phyloP scores from a whole-genome alignment of 2,888 invertebrate species.

The Anorthoa munda region DNA sequence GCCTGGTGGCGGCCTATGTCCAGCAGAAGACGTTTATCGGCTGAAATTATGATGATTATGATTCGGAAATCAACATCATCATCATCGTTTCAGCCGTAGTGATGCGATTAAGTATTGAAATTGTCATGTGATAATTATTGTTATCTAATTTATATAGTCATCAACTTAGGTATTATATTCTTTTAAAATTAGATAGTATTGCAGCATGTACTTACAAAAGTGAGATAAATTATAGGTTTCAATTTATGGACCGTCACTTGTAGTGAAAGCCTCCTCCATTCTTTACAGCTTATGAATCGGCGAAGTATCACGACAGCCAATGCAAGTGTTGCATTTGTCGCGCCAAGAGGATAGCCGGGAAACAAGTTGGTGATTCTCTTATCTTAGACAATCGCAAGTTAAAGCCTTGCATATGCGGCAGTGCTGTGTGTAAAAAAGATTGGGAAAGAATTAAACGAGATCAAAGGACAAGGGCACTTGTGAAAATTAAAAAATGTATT shows the following conservation, averaged over 20 bases:
- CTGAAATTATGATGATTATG: too few species aligned
- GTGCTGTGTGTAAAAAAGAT: conserved; percentile 41
- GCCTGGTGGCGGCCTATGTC: too few species aligned
- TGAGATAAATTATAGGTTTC: neutral
- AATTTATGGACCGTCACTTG: conserved; percentile 4
- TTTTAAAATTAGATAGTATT: too few species aligned
- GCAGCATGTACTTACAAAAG: too few species aligned
- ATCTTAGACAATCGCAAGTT: neutral
- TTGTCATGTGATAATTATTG: too few species aligned
- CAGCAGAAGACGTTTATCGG: too few species aligned
- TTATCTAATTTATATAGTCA: too few species aligned
- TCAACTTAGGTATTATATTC: too few species aligned
- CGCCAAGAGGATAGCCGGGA: neutral
- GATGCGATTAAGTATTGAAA: too few species aligned
- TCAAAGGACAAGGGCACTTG: neutral
- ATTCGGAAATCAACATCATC: too few species aligned
- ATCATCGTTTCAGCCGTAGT: too few species aligned
- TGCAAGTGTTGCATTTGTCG: conserved; percentile 47
- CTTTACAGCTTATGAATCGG: neutral
- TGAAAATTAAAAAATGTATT: conserved; percentile 38
- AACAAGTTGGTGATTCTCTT: neutral
- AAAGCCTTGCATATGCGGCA: conserved; percentile 52
- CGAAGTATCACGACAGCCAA: neutral
- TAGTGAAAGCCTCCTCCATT: conserved; percentile 22
- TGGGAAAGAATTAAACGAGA: conserved; percentile 19